Percentiles rank a stretch among this genome's conserved stretches.
Evolutionary conservation across 2,113 vertebrate species (phyloP).

Genomic region (Diadophis punctatus): DNA sequence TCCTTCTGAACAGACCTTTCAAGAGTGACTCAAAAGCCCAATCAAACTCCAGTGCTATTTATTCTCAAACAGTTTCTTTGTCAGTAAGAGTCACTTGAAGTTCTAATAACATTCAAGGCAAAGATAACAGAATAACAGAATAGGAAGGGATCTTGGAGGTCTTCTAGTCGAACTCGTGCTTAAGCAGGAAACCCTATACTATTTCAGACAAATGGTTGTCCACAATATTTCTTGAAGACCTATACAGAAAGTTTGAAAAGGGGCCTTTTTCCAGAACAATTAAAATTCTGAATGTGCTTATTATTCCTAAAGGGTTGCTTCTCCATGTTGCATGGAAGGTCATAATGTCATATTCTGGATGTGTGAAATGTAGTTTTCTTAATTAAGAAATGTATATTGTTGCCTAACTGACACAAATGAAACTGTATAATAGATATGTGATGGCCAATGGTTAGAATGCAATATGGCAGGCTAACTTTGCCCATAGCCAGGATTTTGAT

Average conservation of each 20-base stretch:
- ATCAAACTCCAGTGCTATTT: not conserved
- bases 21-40: not conserved
- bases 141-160: not conserved
- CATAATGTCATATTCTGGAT: not conserved
- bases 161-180: not conserved
- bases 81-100: not conserved
- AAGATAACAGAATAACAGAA: not conserved
- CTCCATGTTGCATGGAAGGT: not conserved
- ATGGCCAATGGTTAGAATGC: too few relatives aligned
- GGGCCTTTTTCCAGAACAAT: not conserved
- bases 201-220: too few relatives aligned
- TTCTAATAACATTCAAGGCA: not conserved
- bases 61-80: not conserved
- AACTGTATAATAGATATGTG: not conserved
- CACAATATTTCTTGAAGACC: not conserved
- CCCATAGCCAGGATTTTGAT: too few relatives aligned
- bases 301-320: not conserved
- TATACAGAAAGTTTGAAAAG: not conserved
- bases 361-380: too few relatives aligned
- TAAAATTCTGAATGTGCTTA: not conserved
- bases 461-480: too few relatives aligned
- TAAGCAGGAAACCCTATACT: not conserved
- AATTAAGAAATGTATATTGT: not conserved
- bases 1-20: not conserved
- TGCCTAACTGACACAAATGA: not conserved